These are phyloP conservation scores for Ooceraea biroi DNA, from an alignment of 1,140 invertebrate species.

Conservation along the genomic window DNA sequence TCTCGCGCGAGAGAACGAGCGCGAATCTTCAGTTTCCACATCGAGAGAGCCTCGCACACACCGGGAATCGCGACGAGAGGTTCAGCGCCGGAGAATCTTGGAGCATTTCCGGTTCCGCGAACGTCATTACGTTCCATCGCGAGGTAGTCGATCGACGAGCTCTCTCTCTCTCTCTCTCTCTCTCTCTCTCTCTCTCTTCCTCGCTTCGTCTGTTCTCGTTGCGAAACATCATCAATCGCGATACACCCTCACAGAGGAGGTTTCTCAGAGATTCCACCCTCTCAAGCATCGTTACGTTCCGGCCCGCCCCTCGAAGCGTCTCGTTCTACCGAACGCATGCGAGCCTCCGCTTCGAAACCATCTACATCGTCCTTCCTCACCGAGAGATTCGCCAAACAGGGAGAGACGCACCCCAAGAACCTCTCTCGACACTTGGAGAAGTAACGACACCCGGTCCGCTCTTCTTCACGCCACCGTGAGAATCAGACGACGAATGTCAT, in stretches of 20 bases:
- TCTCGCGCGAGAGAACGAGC: conserved; percentile 33
- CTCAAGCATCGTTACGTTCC: not conserved
- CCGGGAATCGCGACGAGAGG: not conserved
- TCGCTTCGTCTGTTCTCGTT: too few relatives aligned
- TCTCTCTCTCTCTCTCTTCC: conserved; percentile 25
- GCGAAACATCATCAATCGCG: not conserved
- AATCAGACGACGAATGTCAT: conserved; percentile 8
- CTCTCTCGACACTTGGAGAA: not conserved
- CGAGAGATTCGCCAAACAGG: not conserved
- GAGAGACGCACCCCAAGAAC: not conserved
- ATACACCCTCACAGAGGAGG: not conserved
- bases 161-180: conserved; percentile 29
- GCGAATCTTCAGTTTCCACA: conserved; percentile 19
- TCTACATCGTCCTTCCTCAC: conserved; percentile 16
- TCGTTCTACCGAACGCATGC: not conserved
- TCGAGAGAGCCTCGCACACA: not conserved
- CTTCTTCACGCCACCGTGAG: not conserved
- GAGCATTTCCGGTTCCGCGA: not conserved
- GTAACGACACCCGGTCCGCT: not conserved
- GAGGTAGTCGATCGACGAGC: conserved; percentile 18
- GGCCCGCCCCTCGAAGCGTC: conserved; percentile 10
- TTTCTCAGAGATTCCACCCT: not conserved
- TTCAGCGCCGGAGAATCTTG: not conserved
- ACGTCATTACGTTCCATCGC: not conserved
- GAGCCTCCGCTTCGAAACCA: not conserved